phyloP scores from a whole-genome alignment of 2,888 invertebrate species.

The Mythimna loreyi region DNA sequence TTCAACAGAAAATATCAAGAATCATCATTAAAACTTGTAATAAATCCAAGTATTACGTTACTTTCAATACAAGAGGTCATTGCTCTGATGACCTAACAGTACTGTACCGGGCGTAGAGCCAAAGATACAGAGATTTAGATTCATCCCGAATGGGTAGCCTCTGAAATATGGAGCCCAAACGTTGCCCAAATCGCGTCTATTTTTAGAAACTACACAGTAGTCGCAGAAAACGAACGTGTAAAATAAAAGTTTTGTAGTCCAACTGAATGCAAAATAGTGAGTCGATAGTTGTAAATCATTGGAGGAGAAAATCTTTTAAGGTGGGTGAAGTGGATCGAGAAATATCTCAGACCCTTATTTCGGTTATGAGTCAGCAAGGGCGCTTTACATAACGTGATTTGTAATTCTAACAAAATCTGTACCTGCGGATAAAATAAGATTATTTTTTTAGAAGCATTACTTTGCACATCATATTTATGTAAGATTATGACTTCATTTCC shows the following conservation, averaged over 20 bases:
- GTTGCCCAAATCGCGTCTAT: conserved; percentile 75
- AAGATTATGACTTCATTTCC: conserved; percentile 47
- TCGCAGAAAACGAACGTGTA: conserved; percentile 55
- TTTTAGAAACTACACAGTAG: conserved; percentile 68
- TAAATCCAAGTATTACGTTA: conserved; percentile 24
- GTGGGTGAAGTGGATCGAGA: conserved; percentile 24
- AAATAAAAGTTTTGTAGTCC: conserved; percentile 57
- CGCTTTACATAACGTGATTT: conserved; percentile 23
- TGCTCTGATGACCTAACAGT: conserved; percentile 72
- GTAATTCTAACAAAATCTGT: conserved; percentile 11
- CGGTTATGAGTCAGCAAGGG: conserved; percentile 28
- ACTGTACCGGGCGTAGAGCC: conserved; percentile 75
- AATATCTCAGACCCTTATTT: conserved; percentile 33
- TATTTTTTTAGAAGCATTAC: conserved; percentile 22
- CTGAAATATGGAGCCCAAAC: conserved; percentile 78
- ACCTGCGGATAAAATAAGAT: conserved; percentile 8
- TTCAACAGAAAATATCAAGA: background rate
- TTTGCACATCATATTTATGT: conserved; percentile 37
- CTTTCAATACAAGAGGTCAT: conserved; percentile 72
- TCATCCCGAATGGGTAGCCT: conserved; percentile 74
- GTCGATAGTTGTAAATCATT: conserved; percentile 42
- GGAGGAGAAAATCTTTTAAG: conserved; percentile 20
- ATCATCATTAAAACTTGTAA: conserved; percentile 15
- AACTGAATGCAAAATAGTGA: conserved; percentile 48
- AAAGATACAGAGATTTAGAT: conserved; percentile 82